Conservation (phyloP, 2,888 invertebrate genomes). For the Protonemura montana region DNA sequence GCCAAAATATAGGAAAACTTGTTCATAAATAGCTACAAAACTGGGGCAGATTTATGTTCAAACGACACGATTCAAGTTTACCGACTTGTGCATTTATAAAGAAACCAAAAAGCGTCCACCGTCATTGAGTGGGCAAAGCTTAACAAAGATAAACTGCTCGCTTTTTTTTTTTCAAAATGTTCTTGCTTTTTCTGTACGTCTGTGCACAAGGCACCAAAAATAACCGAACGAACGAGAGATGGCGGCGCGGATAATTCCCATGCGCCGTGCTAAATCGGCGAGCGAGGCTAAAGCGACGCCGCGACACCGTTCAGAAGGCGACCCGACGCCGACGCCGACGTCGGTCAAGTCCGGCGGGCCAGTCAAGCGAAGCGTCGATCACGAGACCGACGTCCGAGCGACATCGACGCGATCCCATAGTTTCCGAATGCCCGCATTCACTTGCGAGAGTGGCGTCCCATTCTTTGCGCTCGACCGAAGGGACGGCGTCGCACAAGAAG, state of each 20-base stretch:
- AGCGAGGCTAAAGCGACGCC: background rate
- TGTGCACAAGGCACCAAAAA: background rate
- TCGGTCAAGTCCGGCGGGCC: background rate
- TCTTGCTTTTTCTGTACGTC: background rate
- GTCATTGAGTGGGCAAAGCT: background rate
- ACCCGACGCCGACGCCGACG: background rate
- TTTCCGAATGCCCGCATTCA: too few relatives aligned
- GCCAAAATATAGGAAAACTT: background rate
- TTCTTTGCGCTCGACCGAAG: too few relatives aligned
- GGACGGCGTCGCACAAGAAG: background rate
- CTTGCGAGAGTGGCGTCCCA: too few relatives aligned
- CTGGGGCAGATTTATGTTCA: background rate
- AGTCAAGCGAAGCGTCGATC: background rate
- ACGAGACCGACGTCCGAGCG: too few relatives aligned
- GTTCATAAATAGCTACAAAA: background rate
- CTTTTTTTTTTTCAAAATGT: background rate
- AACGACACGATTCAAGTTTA: background rate
- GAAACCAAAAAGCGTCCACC: background rate
- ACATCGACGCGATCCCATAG: too few relatives aligned
- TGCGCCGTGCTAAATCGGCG: background rate
- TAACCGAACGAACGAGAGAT: background rate
- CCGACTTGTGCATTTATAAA: background rate
- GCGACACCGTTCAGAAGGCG: background rate
- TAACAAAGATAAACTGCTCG: background rate
- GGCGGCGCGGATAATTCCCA: background rate